Conservation (phyloP, 53 echinoderm and acorn worm species). For the Echinarachnius parma region DNA sequence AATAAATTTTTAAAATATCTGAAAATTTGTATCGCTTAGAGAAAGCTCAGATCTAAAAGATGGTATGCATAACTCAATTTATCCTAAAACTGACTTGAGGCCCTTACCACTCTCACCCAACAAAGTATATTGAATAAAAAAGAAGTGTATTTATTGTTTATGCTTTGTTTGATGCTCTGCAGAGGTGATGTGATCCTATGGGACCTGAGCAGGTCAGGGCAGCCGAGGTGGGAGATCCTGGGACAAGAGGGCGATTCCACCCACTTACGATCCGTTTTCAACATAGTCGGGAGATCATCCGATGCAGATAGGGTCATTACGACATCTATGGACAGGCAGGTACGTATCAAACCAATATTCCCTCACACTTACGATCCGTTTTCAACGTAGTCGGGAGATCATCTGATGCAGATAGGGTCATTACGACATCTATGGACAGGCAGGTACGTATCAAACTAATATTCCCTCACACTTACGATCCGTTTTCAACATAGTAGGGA, state of each 20-base stretch:
- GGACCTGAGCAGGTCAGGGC: slow-evolving; percentile 66
- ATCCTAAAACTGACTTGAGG: too few relatives aligned
- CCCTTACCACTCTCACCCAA: too few relatives aligned
- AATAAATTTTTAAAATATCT: too few relatives aligned
- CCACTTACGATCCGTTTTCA: slow-evolving; percentile 60
- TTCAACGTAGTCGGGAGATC: slow-evolving; percentile 51
- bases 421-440: slow-evolving; percentile 95
- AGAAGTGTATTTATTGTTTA: too few relatives aligned
- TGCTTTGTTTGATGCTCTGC: background rate
- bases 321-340: slow-evolving; percentile 96
- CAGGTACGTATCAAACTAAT: too few relatives aligned
- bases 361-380: slow-evolving; percentile 51
- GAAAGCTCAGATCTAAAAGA: too few relatives aligned
- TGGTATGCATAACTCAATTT: too few relatives aligned
- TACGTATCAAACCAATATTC: too few relatives aligned
- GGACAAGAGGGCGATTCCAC: slow-evolving; percentile 52
- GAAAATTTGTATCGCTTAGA: too few relatives aligned
- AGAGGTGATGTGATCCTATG: slow-evolving; percentile 85
- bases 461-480: too few relatives aligned
- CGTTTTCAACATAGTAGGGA: too few relatives aligned
- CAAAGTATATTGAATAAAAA: too few relatives aligned
- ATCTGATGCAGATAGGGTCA: slow-evolving; percentile 38
- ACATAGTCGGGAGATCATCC: slow-evolving; percentile 31
- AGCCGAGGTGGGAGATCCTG: slow-evolving; percentile 67
- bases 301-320: slow-evolving; percentile 59